Conservation (phyloP, 2,797 vertebrate species). For the Malacoctenus gilli region DNA sequence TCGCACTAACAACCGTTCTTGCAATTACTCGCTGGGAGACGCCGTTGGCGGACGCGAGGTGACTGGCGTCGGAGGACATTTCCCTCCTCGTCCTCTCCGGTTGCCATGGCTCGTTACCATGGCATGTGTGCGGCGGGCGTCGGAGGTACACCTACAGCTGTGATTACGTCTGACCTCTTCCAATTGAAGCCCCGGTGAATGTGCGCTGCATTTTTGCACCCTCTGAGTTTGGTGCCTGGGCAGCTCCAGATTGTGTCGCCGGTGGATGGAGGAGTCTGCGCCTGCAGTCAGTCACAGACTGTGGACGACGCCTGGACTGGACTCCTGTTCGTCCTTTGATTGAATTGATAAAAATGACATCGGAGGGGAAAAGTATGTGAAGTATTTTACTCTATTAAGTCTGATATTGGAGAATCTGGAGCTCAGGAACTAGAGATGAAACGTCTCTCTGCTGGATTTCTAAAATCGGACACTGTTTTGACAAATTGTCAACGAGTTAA, state of each 20-base stretch:
- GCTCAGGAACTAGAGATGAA: too few species aligned
- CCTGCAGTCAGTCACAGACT: conserved; percentile 13
- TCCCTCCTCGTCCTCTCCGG: conserved; percentile 20
- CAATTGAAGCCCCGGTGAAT: conserved; percentile 28
- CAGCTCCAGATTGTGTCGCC: conserved; percentile 29
- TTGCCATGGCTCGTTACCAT: conserved; percentile 38
- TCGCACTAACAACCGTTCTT: conserved; percentile 24
- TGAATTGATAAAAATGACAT: neutral
- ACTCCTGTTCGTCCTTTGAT: neutral
- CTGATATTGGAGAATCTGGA: too few species aligned
- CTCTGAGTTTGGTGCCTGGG: conserved; percentile 24
- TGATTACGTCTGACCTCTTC: conserved; percentile 43
- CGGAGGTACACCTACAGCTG: conserved; percentile 25
- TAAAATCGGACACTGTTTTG: too few species aligned
- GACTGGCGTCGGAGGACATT: conserved; percentile 18
- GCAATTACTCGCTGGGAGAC: conserved; percentile 38
- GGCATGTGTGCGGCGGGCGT: conserved; percentile 29
- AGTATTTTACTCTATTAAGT: conserved; percentile 1
- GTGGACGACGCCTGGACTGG: conserved; percentile 4
- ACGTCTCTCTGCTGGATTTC: too few species aligned
- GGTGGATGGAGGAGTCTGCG: conserved; percentile 9
- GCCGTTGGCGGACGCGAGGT: conserved; percentile 20
- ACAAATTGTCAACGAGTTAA: too few species aligned
- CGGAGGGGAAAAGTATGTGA: neutral
- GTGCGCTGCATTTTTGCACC: conserved; percentile 22